Evolutionary conservation across 1,140 invertebrate genomes (phyloP), one percentile per base, ranked within the genome.

Genomic region (Temnothorax nylanderi): DNA sequence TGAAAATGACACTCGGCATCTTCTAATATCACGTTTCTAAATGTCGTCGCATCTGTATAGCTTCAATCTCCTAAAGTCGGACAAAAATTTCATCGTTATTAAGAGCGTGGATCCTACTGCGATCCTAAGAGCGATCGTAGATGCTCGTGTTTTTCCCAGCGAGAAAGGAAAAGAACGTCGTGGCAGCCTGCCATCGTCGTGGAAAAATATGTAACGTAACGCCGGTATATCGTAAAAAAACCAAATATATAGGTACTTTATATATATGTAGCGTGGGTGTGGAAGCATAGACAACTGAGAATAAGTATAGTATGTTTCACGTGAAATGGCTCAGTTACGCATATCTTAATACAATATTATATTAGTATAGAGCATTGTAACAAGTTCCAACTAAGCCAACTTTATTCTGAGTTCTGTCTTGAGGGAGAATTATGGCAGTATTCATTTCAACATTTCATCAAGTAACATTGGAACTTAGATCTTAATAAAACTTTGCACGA

Each of bases 91-190:
- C 56, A 41, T 75, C 51, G 51, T 58, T 74, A 75, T 75, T 51
- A 74, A 62, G n/a, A 47, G 34, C 41, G 58, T 47, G 58, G 26
- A 32, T 41, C 80, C 51, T 80, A 67, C 34, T 26, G 37, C 51
- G 51, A 69, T 34, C 65, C 87, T 85, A 78, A 85, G 71, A 74
- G 64, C 49, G 47, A 84, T 87, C 85, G 85, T 89, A 91, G 85
- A 49, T 54, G 62, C 34, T 85, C 51, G 47, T 71, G n/a, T 75
- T 51, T 76, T 87, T 62, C 80, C 56, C 62, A 41, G 37, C n/a
- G 44, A 87, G 58, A 89, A 87, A 60, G 41, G 47, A 64, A 47
- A 58, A 16, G 32, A 51, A 54, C 62, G n/a, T 62, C 47, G 44
- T 41, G 13, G 72, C 71, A 41, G 54, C 54, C 76, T 56, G 51